Conservation (phyloP, 2,797 vertebrate species). For the Rhodeus uyekii region DNA sequence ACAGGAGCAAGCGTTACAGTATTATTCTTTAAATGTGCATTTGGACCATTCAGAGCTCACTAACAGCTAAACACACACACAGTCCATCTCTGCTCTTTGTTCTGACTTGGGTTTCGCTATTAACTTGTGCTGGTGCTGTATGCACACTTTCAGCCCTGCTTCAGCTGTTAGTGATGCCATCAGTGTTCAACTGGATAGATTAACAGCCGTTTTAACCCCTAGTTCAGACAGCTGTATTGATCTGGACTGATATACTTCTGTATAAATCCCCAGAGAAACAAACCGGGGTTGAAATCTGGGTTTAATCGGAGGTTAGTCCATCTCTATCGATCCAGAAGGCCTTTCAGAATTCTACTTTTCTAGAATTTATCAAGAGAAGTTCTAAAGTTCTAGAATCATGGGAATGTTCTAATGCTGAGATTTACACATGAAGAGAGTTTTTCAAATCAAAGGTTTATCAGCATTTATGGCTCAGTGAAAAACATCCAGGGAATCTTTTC, state of each 20-base stretch:
- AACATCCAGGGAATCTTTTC: neutral
- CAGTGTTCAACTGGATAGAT: slow-evolving; percentile 74
- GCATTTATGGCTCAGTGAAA: neutral
- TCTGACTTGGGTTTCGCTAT: slow-evolving; percentile 15
- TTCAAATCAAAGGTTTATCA: neutral
- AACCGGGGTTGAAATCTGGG: slow-evolving; percentile 76
- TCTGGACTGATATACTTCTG: slow-evolving; percentile 75
- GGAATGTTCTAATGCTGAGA: neutral
- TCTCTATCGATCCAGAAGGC: slow-evolving; percentile 55
- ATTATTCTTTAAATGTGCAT: slow-evolving; percentile 4
- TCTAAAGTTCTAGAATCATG: slow-evolving; percentile 2
- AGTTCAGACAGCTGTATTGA: slow-evolving; percentile 80
- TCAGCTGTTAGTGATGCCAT: slow-evolving; percentile 65
- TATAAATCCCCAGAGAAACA: slow-evolving; percentile 76
- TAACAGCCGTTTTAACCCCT: slow-evolving; percentile 77
- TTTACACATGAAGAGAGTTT: neutral
- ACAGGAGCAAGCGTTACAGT: too few species aligned
- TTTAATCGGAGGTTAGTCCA: slow-evolving; percentile 69
- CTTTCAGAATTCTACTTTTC: slow-evolving; percentile 50
- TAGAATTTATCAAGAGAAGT: too few species aligned
- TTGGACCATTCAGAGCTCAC: slow-evolving; percentile 25
- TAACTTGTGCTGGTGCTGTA: slow-evolving; percentile 34
- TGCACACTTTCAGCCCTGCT: slow-evolving; percentile 32
- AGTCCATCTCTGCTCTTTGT: neutral
- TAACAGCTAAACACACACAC: slow-evolving; percentile 54